Base-by-base conservation (phyloP, 2,113 vertebrate genomes). In the Sinocyclocheilus anshuiensis region DNA sequence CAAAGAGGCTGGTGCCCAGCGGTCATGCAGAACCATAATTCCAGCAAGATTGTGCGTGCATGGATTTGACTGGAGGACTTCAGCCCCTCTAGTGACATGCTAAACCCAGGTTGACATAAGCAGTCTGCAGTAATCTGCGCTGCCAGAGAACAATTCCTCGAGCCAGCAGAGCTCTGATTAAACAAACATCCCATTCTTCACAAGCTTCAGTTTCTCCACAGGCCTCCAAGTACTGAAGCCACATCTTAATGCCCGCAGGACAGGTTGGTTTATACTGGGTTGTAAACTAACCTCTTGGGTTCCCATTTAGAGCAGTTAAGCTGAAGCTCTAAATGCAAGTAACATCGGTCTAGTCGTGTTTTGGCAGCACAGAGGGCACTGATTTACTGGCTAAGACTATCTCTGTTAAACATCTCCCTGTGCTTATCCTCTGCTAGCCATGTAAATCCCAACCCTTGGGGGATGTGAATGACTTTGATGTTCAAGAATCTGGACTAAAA, bases 261-360 rank as follows among this genome's bases (percentile, higher is more conserved):
- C 72, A 26, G 39, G 63, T 77, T 48, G 71, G 84, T 86, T 87
- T 86, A 87, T 74, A 87, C 87, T 55, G 63, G 55, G 20, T 6
- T 88, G 86, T 87, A 87, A 89, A 86, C 87, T 33, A 26, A 39
- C 20, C 71, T 86, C 85, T 81, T 29, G 48, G 63, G 33, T 80
- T 85, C 57, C 81, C 74, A 79, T 83, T 84, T 71, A 65, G 18
- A 39, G 36, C 2, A 65, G 65, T 85, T 85, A 63, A 84, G 77
- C 85, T 24, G 8, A 18, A 33, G 26, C 61, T 67, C 39, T 33
- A 78, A 81, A 89, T 33, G 5, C 57, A 79, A 16, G 24, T 67
- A 33, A 29, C 10, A 11, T 74, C 72, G 39, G 6, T 57, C 53
- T 74, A 83, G 82, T 71, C 36, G 33, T 59, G 85, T 61, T 82